Percentiles rank a stretch among this genome's conserved stretches.
Conservation (phyloP, 2,888 invertebrate genomes). For the Timema podura region DNA sequence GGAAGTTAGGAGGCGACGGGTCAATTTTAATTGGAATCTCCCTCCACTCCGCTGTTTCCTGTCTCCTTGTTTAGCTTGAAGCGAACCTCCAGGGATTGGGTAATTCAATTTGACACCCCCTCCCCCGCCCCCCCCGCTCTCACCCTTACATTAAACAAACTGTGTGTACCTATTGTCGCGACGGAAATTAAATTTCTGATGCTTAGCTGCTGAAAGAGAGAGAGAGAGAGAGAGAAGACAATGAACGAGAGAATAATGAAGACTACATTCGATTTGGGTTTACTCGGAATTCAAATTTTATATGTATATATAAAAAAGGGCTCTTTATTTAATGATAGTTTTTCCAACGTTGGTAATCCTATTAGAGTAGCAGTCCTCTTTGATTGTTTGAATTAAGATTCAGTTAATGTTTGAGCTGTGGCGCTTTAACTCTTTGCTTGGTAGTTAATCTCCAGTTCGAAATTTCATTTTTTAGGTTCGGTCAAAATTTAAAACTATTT, state of each 20-base stretch:
- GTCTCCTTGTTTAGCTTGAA: neutral
- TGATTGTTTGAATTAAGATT: no score
- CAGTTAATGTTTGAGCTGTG: no score
- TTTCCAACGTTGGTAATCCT: no score
- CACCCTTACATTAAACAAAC: conserved; percentile 34
- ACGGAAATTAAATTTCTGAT: conserved; percentile 32
- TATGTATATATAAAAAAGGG: neutral
- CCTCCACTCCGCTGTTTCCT: conserved; percentile 18
- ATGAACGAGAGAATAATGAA: neutral
- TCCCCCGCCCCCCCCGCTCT: conserved; percentile 18
- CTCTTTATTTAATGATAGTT: no score
- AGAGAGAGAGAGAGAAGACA: no score
- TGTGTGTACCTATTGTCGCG: conserved; percentile 32
- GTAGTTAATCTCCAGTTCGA: no score
- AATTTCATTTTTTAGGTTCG: no score
- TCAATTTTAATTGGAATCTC: conserved; percentile 34
- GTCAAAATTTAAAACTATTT: no score
- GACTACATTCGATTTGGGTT: neutral
- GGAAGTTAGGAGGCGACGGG: conserved; percentile 22
- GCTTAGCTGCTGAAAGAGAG: neutral
- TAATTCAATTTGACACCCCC: conserved; percentile 33
- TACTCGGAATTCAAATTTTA: neutral
- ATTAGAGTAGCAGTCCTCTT: no score
- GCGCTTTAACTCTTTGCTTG: no score
- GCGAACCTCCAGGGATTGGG: neutral